Percentiles rank a stretch among this genome's conserved stretches.
These are phyloP conservation scores for Lates japonicus DNA, from an alignment of 2,797 vertebrate genomes.

Conservation along the genomic window DNA sequence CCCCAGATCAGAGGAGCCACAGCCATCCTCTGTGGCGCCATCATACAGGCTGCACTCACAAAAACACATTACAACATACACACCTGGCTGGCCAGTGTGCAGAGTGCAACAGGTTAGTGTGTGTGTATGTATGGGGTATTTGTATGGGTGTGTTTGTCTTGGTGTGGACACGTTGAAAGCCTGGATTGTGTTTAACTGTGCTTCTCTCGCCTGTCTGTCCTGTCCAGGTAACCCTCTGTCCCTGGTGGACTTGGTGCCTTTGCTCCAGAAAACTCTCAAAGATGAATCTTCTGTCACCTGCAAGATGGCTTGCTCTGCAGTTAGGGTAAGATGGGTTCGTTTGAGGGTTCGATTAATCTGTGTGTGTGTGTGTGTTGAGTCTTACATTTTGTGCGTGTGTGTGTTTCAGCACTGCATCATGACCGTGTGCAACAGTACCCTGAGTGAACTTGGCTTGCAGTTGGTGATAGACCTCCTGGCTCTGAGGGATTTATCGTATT, in stretches of 20 bases:
- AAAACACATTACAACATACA: slow-evolving; percentile 93
- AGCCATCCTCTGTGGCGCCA: slow-evolving; percentile 93
- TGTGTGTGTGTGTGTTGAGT: neutral
- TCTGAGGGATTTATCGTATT: slow-evolving; percentile 93
- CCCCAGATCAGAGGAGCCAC: slow-evolving; percentile 97
- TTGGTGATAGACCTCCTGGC: slow-evolving; percentile 91
- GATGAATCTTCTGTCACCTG: slow-evolving; percentile 97
- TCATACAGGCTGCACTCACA: slow-evolving; percentile 91
- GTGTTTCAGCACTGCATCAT: slow-evolving; percentile 85
- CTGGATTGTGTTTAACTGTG: neutral
- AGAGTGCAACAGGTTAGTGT: slow-evolving; percentile 83
- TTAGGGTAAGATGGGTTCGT: slow-evolving; percentile 88
- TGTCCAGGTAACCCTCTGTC: slow-evolving; percentile 91
- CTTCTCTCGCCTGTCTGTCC: neutral
- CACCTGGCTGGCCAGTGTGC: slow-evolving; percentile 89
- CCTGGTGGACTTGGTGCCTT: slow-evolving; percentile 91
- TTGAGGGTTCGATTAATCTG: neutral
- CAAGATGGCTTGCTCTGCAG: slow-evolving; percentile 95
- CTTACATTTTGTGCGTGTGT: slow-evolving; percentile 14
- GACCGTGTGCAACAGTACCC: slow-evolving; percentile 92
- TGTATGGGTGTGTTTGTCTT: neutral
- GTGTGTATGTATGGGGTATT: neutral
- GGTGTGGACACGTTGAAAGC: neutral
- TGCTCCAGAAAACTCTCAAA: slow-evolving; percentile 91
- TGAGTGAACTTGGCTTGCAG: slow-evolving; percentile 94